Base-by-base conservation (phyloP, 2,113 vertebrate species). In the Cygnus atratus region DNA sequence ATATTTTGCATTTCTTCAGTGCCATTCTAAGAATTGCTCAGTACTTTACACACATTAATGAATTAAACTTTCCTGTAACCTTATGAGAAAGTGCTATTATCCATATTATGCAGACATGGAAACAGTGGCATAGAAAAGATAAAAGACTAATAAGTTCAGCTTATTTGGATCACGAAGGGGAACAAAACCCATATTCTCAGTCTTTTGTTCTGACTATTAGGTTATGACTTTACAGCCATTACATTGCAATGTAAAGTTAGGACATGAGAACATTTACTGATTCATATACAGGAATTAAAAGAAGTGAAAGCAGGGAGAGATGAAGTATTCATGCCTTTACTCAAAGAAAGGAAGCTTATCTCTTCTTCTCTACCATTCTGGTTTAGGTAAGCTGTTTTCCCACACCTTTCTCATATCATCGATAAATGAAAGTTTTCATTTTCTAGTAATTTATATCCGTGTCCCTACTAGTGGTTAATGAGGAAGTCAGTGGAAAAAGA, bases 41-140 rank as follows among this genome's bases (percentile, higher is more conserved):
- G 17, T 81, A 68, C 37, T 72, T 90, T 84, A n/a, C 13, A 58
- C 35, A 58, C 11, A 73, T 84, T 84, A 91, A 82, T 82, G 58
- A 89, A 92, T 93, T 94, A 95, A 92, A 76, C 44, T 90, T 93
- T 80, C 10, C 35, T 81, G 31, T 81, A 94, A 93, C 82, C n/a
- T 80, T 81, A 55, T 44, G 52, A 81, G 24, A 24, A 86, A 74
- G 12, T 77, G 54, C 37, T 79, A 83, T 41, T 66, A 58, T 68
- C 55, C 57, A 88, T 86, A 59, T 84, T 81, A 22, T 55, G 80
- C 33, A 84, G 28, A 55, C 22, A 52, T 58, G 22, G 50, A 62
- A 91, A 74, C n/a, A 83, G 55, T 50, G 28, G 6, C 72, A 81
- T 26, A 76, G 25, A 70, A 18, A 91, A 91, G 39, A 71, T 58